Evolutionary conservation across 2,797 vertebrate species (phyloP).

Genomic region (Myiothlypis chrysogaster): DNA sequence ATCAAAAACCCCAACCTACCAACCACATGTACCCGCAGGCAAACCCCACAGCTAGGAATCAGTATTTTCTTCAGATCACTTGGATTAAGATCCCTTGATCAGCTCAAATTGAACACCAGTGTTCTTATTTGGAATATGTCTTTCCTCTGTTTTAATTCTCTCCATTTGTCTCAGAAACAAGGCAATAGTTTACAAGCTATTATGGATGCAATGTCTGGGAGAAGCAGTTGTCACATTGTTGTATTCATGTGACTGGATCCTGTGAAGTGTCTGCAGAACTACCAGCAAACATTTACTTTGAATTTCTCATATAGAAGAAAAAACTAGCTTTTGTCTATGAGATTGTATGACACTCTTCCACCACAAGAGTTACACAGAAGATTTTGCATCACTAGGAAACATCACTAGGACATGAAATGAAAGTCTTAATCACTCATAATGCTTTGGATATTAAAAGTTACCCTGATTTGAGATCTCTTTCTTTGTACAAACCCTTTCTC

Average conservation of each 20-base stretch:
- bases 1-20: accelerated
- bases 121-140: not conserved
- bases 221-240: not conserved
- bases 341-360: not conserved
- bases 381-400: not conserved
- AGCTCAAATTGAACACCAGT: not conserved
- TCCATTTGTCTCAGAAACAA: not conserved
- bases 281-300: not conserved
- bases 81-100: not conserved
- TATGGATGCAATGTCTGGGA: not conserved
- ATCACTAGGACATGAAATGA: not conserved
- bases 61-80: not conserved
- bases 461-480: not conserved
- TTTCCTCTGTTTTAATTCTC: not conserved
- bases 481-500: not conserved
- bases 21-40: not conserved
- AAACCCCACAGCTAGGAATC: not conserved
- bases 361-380: not conserved
- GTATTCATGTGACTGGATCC: not conserved
- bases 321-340: not conserved
- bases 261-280: not conserved
- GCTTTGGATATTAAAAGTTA: not conserved
- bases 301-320: not conserved
- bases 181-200: not conserved
- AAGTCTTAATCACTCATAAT: not conserved